Base-by-base conservation (phyloP, 1,140 invertebrate species). In the Heliconius hewitsoni region DNA sequence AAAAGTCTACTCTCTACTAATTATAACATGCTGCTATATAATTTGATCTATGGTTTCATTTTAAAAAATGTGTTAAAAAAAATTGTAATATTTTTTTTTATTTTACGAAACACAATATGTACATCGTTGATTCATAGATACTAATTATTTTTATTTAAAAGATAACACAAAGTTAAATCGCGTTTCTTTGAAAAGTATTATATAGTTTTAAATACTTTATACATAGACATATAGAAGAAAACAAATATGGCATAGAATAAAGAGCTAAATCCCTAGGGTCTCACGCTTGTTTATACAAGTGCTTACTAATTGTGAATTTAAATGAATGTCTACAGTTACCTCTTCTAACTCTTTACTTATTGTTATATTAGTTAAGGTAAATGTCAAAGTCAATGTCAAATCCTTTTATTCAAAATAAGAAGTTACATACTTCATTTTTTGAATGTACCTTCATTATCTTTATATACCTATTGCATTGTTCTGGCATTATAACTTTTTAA, bases 221-320 rank as follows among this genome's bases (percentile, higher is more conserved):
- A 16, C 13, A 46, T 46, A 46, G 3, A 46, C 16, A 66, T 66
- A 66, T 66, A 66, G 8, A 23, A 60, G 55, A 23, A 66, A 30
- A 66, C 60, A 27, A 66, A 66, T 66, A 66, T 30, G 60, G 60
- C 27, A 66, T 66, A 16, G 60, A 66, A 23, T 66, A 27, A 66
- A 30, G 30, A 66, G 60, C 60, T 66, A 66, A 30, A 30, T 66
- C 60, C 13, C 27, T 30, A 66, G 60, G 30, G 60, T 11, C 9
- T 66, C 3, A 30, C 60, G 60, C 27, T 60, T 66, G 11, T 30
- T 66, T 66, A 66, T 66, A 66, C 60, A 16, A 27, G 3, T 66
- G 23, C 3, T 11, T 66, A 66, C 60, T 66, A 30, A 60, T 66
- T 66, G 23, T 66, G 60, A 66, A 66, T 66, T 30, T 66, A 30